Base-by-base conservation (phyloP, 1,140 invertebrate genomes). In the Andrena cerasifolii region DNA sequence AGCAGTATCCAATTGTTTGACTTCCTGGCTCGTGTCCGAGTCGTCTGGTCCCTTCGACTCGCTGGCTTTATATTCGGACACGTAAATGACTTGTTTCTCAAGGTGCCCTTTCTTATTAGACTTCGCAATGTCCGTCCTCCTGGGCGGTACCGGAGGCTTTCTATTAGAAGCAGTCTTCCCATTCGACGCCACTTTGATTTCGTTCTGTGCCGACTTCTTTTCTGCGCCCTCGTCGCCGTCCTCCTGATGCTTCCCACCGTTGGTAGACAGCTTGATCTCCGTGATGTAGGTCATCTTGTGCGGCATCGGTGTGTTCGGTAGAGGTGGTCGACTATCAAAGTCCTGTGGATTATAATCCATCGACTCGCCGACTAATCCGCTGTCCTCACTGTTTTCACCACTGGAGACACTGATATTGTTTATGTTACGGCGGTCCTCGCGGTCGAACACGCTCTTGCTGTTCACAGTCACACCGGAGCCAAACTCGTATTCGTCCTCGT, bases 241-340 rank as follows among this genome's bases (percentile, higher is more conserved):
- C n/a, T 84, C 86, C 3, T 79, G 83, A 53, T 73, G 3, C n/a
- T 88, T 85, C 12, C 84, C 89, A 53, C 80, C 75, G 33, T 79
- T 86, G 16, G 92, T 85, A 0, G 89, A 90, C 0, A 94, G 93
- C 53, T 93, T 93, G 24, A 94, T 93, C 73, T 94, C 93, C 0
- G 93, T 94, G 2, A 93, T 91, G 61, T 93, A 93, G 0, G 92
- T 93, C 86, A 90, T 89, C 33, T 91, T 92, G n/a, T 89, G 88
- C 14, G 91, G 91, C 71, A 92, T 85, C 7, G 92, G 91, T 0
- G 92, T 91, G n/a, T 80, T 91, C 0, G 93, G 91, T 6, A 93
- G 71, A 7, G 90, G 87, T 21, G 91, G 90, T 31, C 87, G 90
- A 5, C 56, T 86, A 10, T 89, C 89, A 0, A 79, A 86, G 45